Conservation (phyloP, 2,888 invertebrate species). For the Ectemnius cavifrons region DNA sequence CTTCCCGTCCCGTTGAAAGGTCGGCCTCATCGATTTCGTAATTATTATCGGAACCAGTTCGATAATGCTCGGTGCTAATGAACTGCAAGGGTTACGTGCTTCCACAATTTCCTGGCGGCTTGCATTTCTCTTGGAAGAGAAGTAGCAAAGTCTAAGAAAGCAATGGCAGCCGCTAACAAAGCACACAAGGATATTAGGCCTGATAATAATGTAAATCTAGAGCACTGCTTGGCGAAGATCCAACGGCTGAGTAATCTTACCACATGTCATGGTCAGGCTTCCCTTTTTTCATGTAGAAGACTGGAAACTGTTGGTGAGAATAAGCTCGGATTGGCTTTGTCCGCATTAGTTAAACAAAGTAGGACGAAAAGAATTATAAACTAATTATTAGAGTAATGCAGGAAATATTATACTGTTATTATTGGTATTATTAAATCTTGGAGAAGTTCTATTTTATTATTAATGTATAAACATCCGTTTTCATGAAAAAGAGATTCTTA, state of each 20-base stretch:
- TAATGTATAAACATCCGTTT: no score
- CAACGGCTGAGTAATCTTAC: conserved; percentile 8
- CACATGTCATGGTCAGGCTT: no score
- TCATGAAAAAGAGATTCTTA: no score
- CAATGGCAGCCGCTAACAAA: neutral
- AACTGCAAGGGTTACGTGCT: neutral
- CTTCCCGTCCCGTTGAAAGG: neutral
- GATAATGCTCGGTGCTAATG: conserved; percentile 5
- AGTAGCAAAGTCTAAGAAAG: neutral
- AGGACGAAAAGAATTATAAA: no score
- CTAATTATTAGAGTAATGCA: no score
- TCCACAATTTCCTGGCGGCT: neutral
- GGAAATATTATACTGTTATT: no score
- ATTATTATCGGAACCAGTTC: neutral
- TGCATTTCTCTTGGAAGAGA: neutral
- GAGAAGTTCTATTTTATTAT: no score
- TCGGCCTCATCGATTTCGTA: neutral
- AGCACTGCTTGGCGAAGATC: conserved; percentile 9
- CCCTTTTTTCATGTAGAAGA: no score
- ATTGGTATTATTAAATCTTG: no score
- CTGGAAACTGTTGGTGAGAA: no score
- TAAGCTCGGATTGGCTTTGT: no score
- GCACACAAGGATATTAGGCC: conserved; percentile 1
- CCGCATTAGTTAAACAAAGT: no score
- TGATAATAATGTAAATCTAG: conserved; percentile 24